Percentiles rank a stretch among this genome's conserved stretches.
phyloP scores from a whole-genome alignment of 2,888 invertebrate genomes.

The Xanthia togata region DNA sequence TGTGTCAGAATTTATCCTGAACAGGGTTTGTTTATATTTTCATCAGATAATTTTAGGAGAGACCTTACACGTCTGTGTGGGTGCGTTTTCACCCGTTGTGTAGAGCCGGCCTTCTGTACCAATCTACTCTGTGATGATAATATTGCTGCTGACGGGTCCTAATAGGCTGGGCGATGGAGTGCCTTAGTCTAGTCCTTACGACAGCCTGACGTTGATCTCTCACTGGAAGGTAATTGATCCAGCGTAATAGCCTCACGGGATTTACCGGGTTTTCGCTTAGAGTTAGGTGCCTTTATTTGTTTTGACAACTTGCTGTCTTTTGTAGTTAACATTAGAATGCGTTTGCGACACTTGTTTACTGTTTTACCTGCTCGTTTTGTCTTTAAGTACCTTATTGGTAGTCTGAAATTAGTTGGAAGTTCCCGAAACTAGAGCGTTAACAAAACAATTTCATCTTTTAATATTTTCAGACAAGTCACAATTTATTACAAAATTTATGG shows the following conservation, averaged over 20 bases:
- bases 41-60: background rate
- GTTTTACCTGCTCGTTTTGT: background rate
- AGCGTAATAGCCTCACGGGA: conserved; percentile 4
- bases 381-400: background rate
- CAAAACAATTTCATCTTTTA: background rate
- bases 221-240: conserved; percentile 48
- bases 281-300: conserved; percentile 17
- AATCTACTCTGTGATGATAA: background rate
- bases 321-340: conserved; percentile 5
- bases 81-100: background rate
- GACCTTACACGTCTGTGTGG: background rate
- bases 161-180: conserved; percentile 41
- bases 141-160: conserved; percentile 49
- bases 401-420: background rate
- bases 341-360: background rate
- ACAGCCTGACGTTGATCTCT: conserved; percentile 47
- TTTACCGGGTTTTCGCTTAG: conserved; percentile 12
- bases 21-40: background rate
- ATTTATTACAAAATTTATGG: background rate
- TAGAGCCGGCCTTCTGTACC: conserved; percentile 5
- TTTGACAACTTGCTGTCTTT: conserved; percentile 27
- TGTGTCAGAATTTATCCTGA: background rate
- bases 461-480: too few species aligned
- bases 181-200: conserved; percentile 36
- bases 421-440: background rate